Percentiles rank a stretch among this genome's conserved stretches.
phyloP scores from a whole-genome alignment of 2,797 vertebrate species.

The Melanotaenia pygmaea region DNA sequence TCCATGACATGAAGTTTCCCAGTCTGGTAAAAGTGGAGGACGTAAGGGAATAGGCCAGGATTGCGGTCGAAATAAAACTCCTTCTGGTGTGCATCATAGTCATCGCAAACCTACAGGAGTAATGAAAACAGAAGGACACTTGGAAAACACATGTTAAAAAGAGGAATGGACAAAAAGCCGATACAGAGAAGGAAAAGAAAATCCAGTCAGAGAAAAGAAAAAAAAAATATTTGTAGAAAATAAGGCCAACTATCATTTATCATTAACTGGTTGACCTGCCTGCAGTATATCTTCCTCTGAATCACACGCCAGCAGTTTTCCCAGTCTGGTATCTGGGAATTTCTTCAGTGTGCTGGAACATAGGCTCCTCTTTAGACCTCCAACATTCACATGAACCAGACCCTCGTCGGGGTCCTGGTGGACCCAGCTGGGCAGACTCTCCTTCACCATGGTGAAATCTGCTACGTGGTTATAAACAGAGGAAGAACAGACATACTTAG shows the following conservation, averaged over 20 bases:
- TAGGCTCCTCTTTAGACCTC: conserved; percentile 90
- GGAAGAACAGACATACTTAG: not conserved
- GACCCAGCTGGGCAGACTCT: conserved; percentile 70
- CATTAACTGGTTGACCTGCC: conserved; percentile 57
- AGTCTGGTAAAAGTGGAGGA: conserved; percentile 96
- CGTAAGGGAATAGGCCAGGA: conserved; percentile 91
- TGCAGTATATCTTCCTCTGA: conserved; percentile 94
- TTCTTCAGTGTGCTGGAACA: conserved; percentile 89
- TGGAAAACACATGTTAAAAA: not conserved
- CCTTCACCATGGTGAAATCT: conserved; percentile 86
- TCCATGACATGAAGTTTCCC: conserved; percentile 97
- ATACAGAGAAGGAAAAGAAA: fast-evolving
- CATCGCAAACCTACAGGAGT: conserved; percentile 89
- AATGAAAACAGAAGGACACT: not conserved
- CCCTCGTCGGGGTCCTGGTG: conserved; percentile 66
- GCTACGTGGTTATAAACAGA: not conserved
- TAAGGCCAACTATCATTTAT: not conserved
- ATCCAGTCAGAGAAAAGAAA: not conserved
- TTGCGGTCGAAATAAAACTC: conserved; percentile 98
- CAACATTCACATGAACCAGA: conserved; percentile 93
- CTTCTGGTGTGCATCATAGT: conserved; percentile 91
- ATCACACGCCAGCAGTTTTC: conserved; percentile 90
- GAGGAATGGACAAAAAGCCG: not conserved
- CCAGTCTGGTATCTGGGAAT: conserved; percentile 95
- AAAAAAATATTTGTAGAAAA: not conserved